Evolutionary conservation across 1,140 invertebrate species (phyloP).

Genomic region (Drosophila lowei): DNA sequence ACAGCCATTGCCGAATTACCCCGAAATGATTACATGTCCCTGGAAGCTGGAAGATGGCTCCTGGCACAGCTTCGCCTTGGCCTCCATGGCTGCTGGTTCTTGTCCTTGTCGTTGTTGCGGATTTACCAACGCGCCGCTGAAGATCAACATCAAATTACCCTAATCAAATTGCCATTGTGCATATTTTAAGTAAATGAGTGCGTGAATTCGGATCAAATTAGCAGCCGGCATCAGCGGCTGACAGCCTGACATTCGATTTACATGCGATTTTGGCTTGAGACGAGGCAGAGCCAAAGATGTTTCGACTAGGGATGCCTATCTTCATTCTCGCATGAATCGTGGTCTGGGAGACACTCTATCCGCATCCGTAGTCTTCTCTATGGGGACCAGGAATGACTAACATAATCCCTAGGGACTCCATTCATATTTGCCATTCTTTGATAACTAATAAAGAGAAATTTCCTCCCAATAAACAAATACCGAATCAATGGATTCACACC

Average conservation of each 20-base stretch:
- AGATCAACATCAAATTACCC: slow-evolving; percentile 77
- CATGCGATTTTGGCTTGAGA: slow-evolving; percentile 34
- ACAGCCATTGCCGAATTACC: slow-evolving; percentile 69
- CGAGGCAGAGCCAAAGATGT: not conserved
- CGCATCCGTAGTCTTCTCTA: no score
- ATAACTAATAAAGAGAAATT: no score
- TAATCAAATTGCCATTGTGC: slow-evolving; percentile 77
- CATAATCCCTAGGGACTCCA: no score
- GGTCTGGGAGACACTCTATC: no score
- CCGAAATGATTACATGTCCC: slow-evolving; percentile 63
- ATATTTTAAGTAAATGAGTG: slow-evolving; percentile 79
- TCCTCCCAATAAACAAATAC: no score
- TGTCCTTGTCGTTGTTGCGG: slow-evolving; percentile 19
- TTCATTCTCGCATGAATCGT: no score
- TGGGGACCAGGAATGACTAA: no score
- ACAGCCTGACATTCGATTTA: slow-evolving; percentile 48
- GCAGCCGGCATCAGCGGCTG: slow-evolving; percentile 23
- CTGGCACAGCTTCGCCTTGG: slow-evolving; percentile 22
- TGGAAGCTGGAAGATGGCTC: not conserved
- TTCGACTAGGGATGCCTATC: no score
- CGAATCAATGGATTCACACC: no score
- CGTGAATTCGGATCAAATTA: slow-evolving; percentile 73
- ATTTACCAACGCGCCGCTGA: slow-evolving; percentile 51
- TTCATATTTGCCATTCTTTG: no score
- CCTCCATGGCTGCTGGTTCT: slow-evolving; percentile 23